These are phyloP conservation scores for Dendrolimus kikuchii DNA, from an alignment of 1,140 invertebrate species.

Conservation along the genomic window DNA sequence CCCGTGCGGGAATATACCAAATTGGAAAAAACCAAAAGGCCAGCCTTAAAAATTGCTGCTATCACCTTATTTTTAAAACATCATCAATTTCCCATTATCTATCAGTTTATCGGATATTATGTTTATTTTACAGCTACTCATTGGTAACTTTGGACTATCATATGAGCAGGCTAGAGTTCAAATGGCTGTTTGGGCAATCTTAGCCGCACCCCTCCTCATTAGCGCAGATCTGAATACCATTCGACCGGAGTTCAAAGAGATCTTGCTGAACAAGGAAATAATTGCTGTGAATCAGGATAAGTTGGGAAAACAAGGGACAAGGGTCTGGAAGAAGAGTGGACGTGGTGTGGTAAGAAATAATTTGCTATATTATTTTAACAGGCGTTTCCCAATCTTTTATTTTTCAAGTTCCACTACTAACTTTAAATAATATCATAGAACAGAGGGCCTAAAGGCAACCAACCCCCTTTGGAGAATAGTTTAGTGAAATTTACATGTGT, in stretches of 20 bases:
- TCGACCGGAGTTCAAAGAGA: conserved; percentile 79
- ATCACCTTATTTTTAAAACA: background rate
- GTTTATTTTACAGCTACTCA: conserved; percentile 75
- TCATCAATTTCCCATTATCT: too few relatives aligned
- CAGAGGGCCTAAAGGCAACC: too few relatives aligned
- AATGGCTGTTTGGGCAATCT: conserved; percentile 93
- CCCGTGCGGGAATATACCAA: too few relatives aligned
- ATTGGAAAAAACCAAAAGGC: too few relatives aligned
- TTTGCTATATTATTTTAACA: conserved; percentile 1
- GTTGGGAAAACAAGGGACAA: conserved; percentile 74
- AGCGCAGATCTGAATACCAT: conserved; percentile 87
- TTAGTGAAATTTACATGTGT: too few relatives aligned
- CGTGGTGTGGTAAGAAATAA: conserved; percentile 25
- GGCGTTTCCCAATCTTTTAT: background rate
- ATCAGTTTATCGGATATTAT: too few relatives aligned
- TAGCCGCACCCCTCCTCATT: conserved; percentile 92
- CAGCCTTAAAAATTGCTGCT: background rate
- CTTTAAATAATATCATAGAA: too few relatives aligned
- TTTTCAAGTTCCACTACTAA: too few relatives aligned
- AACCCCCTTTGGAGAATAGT: too few relatives aligned
- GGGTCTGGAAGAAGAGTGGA: conserved; percentile 35
- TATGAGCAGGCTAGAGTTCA: conserved; percentile 87
- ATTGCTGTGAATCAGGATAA: conserved; percentile 91
- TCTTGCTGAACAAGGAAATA: conserved; percentile 83
- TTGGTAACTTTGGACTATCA: conserved; percentile 91